Evolutionary conservation across 2,113 vertebrate species (phyloP).

Genomic region (Vireo altiloquus): DNA sequence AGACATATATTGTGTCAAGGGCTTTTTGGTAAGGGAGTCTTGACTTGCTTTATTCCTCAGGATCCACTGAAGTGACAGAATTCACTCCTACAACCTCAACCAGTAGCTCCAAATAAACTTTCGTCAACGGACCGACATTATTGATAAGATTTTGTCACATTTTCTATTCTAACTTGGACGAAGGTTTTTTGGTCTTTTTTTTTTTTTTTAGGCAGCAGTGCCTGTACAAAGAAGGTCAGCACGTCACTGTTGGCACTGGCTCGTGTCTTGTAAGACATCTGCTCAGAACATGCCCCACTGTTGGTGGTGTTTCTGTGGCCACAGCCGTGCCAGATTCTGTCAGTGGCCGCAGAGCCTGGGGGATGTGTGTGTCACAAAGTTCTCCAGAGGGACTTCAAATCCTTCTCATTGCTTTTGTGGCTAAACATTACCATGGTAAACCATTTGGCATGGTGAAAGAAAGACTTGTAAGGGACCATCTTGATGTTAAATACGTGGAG

Average conservation of each 20-base stretch:
- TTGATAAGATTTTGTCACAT: neutral
- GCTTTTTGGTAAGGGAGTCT: neutral
- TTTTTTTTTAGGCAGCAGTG: neutral
- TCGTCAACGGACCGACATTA: neutral
- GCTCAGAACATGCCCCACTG: neutral
- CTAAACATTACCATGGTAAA: neutral
- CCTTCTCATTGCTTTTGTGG: neutral
- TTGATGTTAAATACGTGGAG: neutral
- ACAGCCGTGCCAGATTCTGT: neutral
- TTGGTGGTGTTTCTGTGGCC: neutral
- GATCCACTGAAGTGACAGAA: neutral
- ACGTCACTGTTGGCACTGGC: neutral
- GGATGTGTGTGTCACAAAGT: neutral
- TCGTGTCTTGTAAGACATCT: neutral
- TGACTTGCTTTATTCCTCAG: neutral
- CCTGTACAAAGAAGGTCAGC: neutral
- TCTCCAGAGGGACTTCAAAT: neutral
- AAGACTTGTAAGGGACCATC: neutral
- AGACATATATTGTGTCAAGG: neutral
- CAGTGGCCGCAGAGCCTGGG: neutral
- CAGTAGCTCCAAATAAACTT: neutral
- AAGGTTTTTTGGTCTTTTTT: neutral
- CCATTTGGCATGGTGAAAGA: neutral
- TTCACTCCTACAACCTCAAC: neutral
- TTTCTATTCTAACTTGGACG: neutral